A percentile compares a stretch with the other conserved stretches of the same genome.
Conservation (phyloP, 2,888 invertebrate species). For the Pyrocoelia pectoralis region DNA sequence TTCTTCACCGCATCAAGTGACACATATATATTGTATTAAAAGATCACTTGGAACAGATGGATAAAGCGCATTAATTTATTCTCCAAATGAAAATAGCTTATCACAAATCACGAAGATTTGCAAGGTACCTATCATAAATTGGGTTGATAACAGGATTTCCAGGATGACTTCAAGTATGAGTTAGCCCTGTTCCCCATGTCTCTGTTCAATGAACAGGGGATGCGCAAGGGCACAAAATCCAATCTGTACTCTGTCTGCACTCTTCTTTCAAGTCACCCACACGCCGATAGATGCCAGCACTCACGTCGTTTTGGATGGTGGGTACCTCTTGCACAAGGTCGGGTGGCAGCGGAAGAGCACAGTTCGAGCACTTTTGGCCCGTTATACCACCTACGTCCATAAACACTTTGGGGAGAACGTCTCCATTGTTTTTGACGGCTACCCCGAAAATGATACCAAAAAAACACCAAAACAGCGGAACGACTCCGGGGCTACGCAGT, state of each 20-base stretch:
- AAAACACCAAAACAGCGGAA: slow-evolving; percentile 7
- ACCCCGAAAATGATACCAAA: background rate
- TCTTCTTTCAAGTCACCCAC: slow-evolving; percentile 3
- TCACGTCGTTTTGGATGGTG: slow-evolving; percentile 6
- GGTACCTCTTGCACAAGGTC: slow-evolving; percentile 4
- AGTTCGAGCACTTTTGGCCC: slow-evolving; percentile 1
- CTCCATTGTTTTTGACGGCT: background rate
- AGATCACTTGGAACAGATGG: too few relatives aligned
- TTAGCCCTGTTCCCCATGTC: too few relatives aligned
- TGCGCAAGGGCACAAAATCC: too few relatives aligned
- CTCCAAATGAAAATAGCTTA: too few relatives aligned
- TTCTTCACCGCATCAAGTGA: too few relatives aligned
- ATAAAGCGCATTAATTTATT: too few relatives aligned
- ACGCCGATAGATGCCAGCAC: slow-evolving; percentile 2
- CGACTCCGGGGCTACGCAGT: background rate
- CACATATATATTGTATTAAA: too few relatives aligned
- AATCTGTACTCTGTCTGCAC: background rate
- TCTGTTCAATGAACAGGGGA: too few relatives aligned
- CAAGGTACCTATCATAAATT: too few relatives aligned
- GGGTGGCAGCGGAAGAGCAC: background rate
- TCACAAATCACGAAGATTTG: too few relatives aligned
- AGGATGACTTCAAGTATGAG: too few relatives aligned
- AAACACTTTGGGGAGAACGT: slow-evolving; percentile 5
- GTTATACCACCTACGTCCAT: slow-evolving; percentile 6
- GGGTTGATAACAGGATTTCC: too few relatives aligned